Evolutionary conservation across 2,113 vertebrate genomes (phyloP).

Genomic region (Oncorhynchus keta): DNA sequence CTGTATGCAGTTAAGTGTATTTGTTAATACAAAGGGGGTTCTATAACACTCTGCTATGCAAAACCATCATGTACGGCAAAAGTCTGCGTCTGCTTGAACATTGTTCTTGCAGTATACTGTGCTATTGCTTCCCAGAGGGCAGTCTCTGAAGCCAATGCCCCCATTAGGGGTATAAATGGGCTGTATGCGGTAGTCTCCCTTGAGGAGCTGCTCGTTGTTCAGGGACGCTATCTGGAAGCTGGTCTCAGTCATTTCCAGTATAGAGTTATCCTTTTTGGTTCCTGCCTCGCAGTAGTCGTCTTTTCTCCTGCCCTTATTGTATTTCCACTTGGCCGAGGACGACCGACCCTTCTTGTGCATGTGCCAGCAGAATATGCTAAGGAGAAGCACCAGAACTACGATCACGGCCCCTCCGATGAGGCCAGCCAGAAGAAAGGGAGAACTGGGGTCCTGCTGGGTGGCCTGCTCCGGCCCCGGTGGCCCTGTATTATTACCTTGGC

Average conservation of each 20-base stretch:
- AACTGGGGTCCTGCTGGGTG: constrained; percentile 81
- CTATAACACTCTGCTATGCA: constrained; percentile 16
- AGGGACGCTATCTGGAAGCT: constrained; percentile 96
- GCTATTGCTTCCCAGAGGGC: constrained; percentile 88
- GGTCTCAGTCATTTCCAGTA: constrained; percentile 97
- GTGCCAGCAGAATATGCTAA: constrained; percentile 91
- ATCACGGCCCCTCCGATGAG: constrained; percentile 88
- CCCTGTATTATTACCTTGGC: constrained; percentile 81
- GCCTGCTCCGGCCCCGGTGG: constrained; percentile 85
- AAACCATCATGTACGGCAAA: constrained; percentile 87
- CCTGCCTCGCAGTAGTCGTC: constrained; percentile 93
- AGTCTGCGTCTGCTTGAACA: constrained; percentile 82
- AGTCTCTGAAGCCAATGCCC: constrained; percentile 88
- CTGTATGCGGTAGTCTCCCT: constrained; percentile 94
- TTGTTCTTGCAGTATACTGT: constrained; percentile 88
- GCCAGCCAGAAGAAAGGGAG: constrained; percentile 86
- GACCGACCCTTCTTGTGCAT: constrained; percentile 89
- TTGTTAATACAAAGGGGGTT: constrained; percentile 60
- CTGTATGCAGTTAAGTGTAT: constrained; percentile 28
- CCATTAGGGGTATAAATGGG: constrained; percentile 94
- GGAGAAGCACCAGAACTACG: constrained; percentile 83
- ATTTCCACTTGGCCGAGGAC: constrained; percentile 91
- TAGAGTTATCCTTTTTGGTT: constrained; percentile 96
- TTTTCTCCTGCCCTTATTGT: constrained; percentile 91
- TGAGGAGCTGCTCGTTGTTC: constrained; percentile 96